Conservation (phyloP, 1,140 invertebrate genomes). For the Leucophenga varia region DNA sequence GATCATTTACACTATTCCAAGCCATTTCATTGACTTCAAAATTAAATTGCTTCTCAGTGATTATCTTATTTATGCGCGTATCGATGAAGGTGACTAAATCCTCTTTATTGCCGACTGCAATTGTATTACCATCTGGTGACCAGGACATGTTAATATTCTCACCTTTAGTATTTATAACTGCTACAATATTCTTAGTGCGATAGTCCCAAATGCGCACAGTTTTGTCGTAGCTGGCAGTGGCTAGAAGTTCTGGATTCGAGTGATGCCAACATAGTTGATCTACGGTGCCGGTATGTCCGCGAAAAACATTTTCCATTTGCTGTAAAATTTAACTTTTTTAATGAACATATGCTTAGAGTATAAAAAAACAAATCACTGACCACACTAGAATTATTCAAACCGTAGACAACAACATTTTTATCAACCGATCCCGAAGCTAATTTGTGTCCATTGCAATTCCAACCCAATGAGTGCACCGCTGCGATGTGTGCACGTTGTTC, state of each 20-base stretch:
- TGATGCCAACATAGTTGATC: slow-evolving; percentile 98
- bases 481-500: slow-evolving; percentile 87
- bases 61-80: slow-evolving; percentile 74
- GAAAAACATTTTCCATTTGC: slow-evolving; percentile 80
- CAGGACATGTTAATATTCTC: slow-evolving; percentile 99
- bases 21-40: slow-evolving; percentile 96
- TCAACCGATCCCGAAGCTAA: slow-evolving; percentile 95
- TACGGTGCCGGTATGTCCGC: slow-evolving; percentile 92
- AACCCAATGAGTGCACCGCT: slow-evolving; percentile 92
- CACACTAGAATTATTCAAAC: slow-evolving; percentile 81
- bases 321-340: slow-evolving; percentile 14
- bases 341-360: background rate
- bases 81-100: slow-evolving; percentile 97
- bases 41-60: slow-evolving; percentile 89
- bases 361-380: slow-evolving; percentile 63
- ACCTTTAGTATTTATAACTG: slow-evolving; percentile 89
- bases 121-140: slow-evolving; percentile 94
- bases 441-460: slow-evolving; percentile 90
- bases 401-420: slow-evolving; percentile 89
- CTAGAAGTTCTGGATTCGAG: slow-evolving; percentile 83
- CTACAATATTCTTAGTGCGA: slow-evolving; percentile 77
- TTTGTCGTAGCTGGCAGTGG: slow-evolving; percentile 95
- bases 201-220: slow-evolving; percentile 96
- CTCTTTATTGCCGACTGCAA: slow-evolving; percentile 97
- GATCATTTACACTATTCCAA: slow-evolving; percentile 92